These are phyloP conservation scores for Neodiprion lecontei DNA, from an alignment of 1,140 invertebrate species.

Conservation along the genomic window DNA sequence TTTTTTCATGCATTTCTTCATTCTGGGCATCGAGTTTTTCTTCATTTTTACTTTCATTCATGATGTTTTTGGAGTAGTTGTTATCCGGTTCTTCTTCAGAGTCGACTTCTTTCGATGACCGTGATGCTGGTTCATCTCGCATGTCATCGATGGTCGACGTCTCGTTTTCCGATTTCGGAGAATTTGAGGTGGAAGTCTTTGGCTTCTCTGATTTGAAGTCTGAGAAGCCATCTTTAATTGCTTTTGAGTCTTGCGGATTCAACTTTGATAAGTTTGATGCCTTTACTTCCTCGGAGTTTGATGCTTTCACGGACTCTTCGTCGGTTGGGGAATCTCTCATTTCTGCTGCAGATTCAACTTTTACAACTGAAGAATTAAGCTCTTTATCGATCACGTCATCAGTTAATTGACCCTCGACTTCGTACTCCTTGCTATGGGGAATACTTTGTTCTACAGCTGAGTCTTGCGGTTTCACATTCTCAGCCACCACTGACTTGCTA, in stretches of 20 bases:
- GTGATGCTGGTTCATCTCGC: constrained; percentile 26
- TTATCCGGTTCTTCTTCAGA: constrained; percentile 25
- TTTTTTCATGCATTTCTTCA: background rate
- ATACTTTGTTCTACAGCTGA: background rate
- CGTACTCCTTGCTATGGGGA: background rate
- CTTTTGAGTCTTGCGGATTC: background rate
- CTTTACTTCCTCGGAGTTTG: background rate
- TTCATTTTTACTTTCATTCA: background rate
- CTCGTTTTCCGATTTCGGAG: constrained; percentile 12
- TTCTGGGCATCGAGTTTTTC: background rate
- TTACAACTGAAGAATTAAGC: background rate
- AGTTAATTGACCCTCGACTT: background rate
- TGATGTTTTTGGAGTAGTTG: background rate
- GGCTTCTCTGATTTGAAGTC: background rate
- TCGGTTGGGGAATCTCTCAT: background rate
- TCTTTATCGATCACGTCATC: background rate
- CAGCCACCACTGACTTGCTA: background rate
- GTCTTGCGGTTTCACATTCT: background rate
- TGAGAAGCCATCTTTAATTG: background rate
- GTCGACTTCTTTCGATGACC: constrained; percentile 35
- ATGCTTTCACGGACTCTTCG: background rate
- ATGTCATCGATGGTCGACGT: constrained; percentile 17
- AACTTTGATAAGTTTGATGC: background rate
- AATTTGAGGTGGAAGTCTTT: background rate
- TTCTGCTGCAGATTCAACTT: background rate